Conservation (phyloP, 2,113 vertebrate genomes). For the Puma concolor region DNA sequence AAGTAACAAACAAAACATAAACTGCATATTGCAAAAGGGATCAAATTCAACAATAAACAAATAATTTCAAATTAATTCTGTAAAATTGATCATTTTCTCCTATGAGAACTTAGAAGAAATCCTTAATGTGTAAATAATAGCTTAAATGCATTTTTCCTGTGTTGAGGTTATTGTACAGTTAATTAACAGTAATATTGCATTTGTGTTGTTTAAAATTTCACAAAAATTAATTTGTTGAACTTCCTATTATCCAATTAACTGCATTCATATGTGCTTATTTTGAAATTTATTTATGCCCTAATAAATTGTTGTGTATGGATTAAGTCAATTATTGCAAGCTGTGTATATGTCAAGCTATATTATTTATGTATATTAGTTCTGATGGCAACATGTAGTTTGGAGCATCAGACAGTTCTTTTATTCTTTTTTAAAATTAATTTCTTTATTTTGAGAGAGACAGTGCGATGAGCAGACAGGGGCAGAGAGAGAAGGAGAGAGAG, state of each 20-base stretch:
- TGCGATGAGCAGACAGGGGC: no score
- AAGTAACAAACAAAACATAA: background rate
- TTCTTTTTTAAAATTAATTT: background rate
- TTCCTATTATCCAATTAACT: background rate
- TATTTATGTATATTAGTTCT: background rate
- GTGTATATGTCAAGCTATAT: background rate
- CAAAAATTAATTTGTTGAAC: background rate
- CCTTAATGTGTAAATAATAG: background rate
- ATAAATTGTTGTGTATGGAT: background rate
- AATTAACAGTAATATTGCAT: background rate
- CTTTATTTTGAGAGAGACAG: no score
- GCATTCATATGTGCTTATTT: background rate
- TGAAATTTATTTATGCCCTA: background rate
- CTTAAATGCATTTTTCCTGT: background rate
- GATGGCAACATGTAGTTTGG: background rate
- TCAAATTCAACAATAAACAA: background rate
- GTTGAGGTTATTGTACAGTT: background rate
- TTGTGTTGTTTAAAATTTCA: background rate
- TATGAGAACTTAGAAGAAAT: background rate
- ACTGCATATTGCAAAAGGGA: background rate
- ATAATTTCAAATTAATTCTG: background rate
- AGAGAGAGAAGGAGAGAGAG: no score
- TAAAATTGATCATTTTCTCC: background rate
- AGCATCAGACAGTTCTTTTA: background rate
- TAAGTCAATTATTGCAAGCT: background rate